Evolutionary conservation across 1,140 invertebrate genomes (phyloP), one percentile per base, ranked within the genome.

Genomic region (Pseudomyrmex gracilis): DNA sequence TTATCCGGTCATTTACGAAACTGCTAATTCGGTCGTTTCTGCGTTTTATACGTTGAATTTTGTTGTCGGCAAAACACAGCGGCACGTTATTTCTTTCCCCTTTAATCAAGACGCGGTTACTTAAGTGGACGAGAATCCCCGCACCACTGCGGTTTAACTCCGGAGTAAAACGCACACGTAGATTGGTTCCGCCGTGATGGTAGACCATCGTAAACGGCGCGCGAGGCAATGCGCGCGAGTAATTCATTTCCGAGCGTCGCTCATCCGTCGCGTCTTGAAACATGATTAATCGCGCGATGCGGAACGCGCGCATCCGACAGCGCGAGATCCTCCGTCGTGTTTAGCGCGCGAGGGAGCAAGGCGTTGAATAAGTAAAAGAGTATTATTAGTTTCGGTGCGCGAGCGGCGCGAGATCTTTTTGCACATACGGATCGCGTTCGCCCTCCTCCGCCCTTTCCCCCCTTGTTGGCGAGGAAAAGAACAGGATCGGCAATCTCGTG

Each of bases 291-390:
- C 51, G 74, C 49, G 61, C 67, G 17, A 24, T 7, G n/a, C 20
- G 10, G 10, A 24, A 47, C 15, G 45, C 60, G 45, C 57, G 17
- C 22, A 45, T 77, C 12, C 17, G 63, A 68, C 34, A 77, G 22
- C 63, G 51, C 20, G 53, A 13, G 49, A 63, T 61, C 22, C 1
- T 51, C 49, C 49, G 49, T 51, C 55, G 70, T 12, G 4, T 13
- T 24, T 24, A 7, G n/a, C 7, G 10, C 10, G 22, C 17, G 64
- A 49, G 47, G 3, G 34, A 68, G 13, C 2, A 2, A 22, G 34
- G 12, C 13, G 24, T 63, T 71, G 43, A 64, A 80, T 80, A 84
- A 84, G 61, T 57, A 68, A 78, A 68, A 78, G 15, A 34, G 64
- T 43, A 43, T 70, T 49, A 78, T 78, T 70, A 78, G 20, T 13